Evolutionary conservation across 2,797 vertebrate genomes (phyloP).

Genomic region (Sebastes diploproa): DNA sequence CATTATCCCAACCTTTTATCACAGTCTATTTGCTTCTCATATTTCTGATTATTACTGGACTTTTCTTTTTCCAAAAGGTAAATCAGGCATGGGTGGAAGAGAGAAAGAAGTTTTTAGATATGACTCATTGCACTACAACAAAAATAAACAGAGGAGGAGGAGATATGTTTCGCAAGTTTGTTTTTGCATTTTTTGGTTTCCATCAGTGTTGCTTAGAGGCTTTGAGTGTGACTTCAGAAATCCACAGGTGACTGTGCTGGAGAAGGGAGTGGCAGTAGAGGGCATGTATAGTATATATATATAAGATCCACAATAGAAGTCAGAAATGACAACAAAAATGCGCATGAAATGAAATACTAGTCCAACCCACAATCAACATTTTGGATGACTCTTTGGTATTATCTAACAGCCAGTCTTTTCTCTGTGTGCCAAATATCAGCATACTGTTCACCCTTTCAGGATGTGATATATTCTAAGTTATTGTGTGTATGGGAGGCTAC

Average conservation of each 20-base stretch:
- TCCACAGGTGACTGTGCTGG: conserved; percentile 4
- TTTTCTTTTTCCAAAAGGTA: neutral
- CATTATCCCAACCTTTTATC: conserved; percentile 4
- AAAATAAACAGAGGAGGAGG: conserved; percentile 36
- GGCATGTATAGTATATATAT: neutral
- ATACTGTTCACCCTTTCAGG: neutral
- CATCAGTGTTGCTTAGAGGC: conserved; percentile 1
- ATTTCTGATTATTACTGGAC: neutral
- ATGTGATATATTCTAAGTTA: conserved; percentile 62
- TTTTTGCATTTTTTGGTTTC: neutral
- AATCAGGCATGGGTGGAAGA: neutral
- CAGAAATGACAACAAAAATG: neutral
- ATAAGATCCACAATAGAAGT: conserved; percentile 1
- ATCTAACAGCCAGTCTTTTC: neutral
- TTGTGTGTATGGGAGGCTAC: conserved; percentile 47
- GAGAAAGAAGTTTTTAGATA: conserved; percentile 1
- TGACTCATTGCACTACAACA: conserved; percentile 14
- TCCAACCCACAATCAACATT: neutral
- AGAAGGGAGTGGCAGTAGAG: conserved; percentile 21
- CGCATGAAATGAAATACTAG: neutral
- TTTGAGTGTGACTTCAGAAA: conserved; percentile 8
- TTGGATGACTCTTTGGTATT: neutral
- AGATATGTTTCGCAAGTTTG: conserved; percentile 23
- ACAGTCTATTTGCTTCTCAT: neutral
- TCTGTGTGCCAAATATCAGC: conserved; percentile 38